Percentiles rank a stretch among this genome's conserved stretches.
Evolutionary conservation across 2,797 vertebrate genomes (phyloP).

Genomic region (Oryzias dopingdopingensis): DNA sequence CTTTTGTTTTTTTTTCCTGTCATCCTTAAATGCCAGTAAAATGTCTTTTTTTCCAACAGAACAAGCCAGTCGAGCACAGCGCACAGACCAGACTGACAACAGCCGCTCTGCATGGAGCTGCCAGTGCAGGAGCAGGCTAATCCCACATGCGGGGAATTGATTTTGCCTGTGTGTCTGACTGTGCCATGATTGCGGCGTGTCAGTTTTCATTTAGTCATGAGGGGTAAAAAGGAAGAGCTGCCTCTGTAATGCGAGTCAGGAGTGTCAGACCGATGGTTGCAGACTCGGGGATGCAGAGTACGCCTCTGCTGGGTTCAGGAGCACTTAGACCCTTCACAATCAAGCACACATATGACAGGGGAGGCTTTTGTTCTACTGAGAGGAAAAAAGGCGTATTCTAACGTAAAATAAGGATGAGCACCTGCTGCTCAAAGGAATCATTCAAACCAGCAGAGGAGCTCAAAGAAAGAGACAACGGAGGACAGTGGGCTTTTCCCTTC

Average conservation of each 20-base stretch:
- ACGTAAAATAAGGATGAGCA: conserved; percentile 60
- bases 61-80: no score
- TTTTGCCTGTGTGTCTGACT: conserved; percentile 18
- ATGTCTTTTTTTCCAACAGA: no score
- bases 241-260: conserved; percentile 45
- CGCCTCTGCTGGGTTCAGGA: conserved; percentile 7
- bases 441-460: conserved; percentile 53
- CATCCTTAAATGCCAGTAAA: no score
- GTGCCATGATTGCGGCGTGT: conserved; percentile 27
- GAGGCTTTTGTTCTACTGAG: conserved; percentile 28
- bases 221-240: conserved; percentile 34
- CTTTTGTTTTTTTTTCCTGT: no score
- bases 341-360: conserved; percentile 29
- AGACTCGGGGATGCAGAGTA: conserved; percentile 20
- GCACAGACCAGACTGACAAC: background rate
- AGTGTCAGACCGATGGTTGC: conserved; percentile 24
- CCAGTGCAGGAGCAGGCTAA: conserved; percentile 14
- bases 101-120: background rate
- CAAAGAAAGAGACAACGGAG: conserved; percentile 47
- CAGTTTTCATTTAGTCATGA: conserved; percentile 35
- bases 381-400: conserved; percentile 21
- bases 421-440: conserved; percentile 51
- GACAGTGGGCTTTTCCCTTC: conserved; percentile 50
- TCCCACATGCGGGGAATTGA: conserved; percentile 26
- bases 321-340: conserved; percentile 21